A percentile compares a stretch with the other conserved stretches of the same genome.
Conservation (phyloP, 2,797 vertebrate species). For the Sebastes elongatus region DNA sequence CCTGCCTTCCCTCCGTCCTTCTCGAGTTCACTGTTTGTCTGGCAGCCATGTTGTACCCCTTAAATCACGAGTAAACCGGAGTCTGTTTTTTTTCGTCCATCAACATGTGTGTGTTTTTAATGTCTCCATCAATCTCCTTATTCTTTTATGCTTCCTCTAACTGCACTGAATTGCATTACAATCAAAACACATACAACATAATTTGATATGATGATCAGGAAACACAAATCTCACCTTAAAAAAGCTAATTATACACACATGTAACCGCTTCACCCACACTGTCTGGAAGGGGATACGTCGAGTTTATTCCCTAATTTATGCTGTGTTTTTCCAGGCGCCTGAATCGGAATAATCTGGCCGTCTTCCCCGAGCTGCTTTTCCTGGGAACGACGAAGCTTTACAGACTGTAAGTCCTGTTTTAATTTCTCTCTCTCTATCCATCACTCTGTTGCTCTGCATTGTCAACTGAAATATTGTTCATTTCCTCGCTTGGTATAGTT, state of each 20-base stretch:
- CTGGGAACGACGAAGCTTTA: constrained; percentile 94
- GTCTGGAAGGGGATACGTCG: constrained; percentile 35
- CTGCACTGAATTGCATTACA: constrained; percentile 26
- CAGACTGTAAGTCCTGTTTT: constrained; percentile 92
- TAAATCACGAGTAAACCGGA: constrained; percentile 65
- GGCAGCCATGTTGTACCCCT: constrained; percentile 73
- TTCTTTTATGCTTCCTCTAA: constrained; percentile 5
- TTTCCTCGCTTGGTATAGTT: background rate
- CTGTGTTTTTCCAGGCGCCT: constrained; percentile 90
- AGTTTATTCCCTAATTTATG: constrained; percentile 63
- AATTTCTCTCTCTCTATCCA: constrained; percentile 9
- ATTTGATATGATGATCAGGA: constrained; percentile 41
- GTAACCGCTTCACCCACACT: constrained; percentile 29
- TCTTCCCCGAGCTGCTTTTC: constrained; percentile 97
- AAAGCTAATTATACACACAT: constrained; percentile 40
- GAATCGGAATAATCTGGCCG: constrained; percentile 97
- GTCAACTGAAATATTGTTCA: background rate
- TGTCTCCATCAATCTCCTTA: constrained; percentile 27
- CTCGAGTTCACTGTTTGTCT: constrained; percentile 70
- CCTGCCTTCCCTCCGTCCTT: constrained; percentile 52
- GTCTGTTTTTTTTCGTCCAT: constrained; percentile 24
- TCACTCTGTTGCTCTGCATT: constrained; percentile 12
- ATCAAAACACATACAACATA: constrained; percentile 30
- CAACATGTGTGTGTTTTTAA: constrained; percentile 19
- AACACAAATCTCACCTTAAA: constrained; percentile 42